Conservation (phyloP, 2,797 vertebrate genomes). For the Enoplosus armatus region DNA sequence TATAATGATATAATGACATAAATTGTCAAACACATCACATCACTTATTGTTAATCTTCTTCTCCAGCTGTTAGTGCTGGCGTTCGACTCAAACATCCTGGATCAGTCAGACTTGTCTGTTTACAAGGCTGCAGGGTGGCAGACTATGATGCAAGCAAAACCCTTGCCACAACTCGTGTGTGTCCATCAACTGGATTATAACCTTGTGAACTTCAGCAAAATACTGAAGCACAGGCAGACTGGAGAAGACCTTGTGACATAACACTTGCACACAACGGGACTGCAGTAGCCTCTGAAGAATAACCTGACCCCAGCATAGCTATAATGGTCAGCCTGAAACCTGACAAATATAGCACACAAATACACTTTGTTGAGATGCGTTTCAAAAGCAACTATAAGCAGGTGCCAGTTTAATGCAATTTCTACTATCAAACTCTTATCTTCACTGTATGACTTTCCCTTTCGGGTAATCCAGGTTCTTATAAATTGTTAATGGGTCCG, state of each 20-base stretch:
- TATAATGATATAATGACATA: not conserved
- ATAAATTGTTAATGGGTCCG: constrained; percentile 59
- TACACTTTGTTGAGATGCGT: not conserved
- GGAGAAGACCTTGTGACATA: constrained; percentile 6
- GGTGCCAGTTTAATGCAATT: constrained; percentile 6
- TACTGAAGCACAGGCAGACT: constrained; percentile 4
- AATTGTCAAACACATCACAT: constrained; percentile 14
- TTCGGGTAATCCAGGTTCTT: constrained; percentile 44
- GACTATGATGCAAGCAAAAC: constrained; percentile 26
- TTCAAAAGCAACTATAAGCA: constrained; percentile 4
- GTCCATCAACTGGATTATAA: constrained; percentile 4
- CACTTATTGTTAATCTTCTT: constrained; percentile 1
- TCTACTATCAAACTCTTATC: not conserved
- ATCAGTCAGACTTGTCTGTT: constrained; percentile 30
- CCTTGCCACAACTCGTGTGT: constrained; percentile 10
- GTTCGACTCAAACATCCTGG: not conserved
- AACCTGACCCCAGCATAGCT: not conserved
- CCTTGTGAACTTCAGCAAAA: constrained; percentile 12
- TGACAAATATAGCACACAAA: not conserved
- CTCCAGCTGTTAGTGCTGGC: not conserved
- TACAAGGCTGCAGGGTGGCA: constrained; percentile 13
- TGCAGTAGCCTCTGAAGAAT: constrained; percentile 6
- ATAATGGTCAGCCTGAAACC: constrained; percentile 5
- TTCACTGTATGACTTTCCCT: constrained; percentile 21
- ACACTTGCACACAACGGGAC: constrained; percentile 12